A percentile compares a stretch with the other conserved stretches of the same genome.
These are phyloP conservation scores for Sorex fumeus DNA, from an alignment of 2,113 vertebrate species.

Conservation along the genomic window DNA sequence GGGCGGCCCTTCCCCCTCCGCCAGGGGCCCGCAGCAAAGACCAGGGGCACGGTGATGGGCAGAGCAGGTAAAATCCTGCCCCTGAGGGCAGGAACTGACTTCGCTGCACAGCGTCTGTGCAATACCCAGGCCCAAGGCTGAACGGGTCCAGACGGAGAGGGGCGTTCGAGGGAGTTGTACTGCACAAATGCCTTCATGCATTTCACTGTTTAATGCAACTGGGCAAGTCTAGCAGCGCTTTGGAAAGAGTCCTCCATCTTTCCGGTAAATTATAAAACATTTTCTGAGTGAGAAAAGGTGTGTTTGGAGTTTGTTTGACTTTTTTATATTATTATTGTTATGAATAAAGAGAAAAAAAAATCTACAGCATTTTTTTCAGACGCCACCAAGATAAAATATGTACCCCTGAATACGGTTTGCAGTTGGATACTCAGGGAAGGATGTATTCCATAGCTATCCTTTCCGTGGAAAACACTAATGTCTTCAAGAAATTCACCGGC, in stretches of 20 bases:
- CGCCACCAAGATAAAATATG: constrained; percentile 81
- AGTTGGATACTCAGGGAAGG: constrained; percentile 88
- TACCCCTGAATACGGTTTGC: constrained; percentile 84
- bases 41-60: not conserved
- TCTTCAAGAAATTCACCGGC: constrained; percentile 85
- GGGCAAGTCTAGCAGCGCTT: constrained; percentile 95
- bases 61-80: constrained; percentile 67
- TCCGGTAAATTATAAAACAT: constrained; percentile 88
- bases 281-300: constrained; percentile 89
- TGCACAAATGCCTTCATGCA: constrained; percentile 59
- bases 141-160: constrained; percentile 34
- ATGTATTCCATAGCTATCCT: constrained; percentile 82
- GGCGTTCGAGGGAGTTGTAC: constrained; percentile 46
- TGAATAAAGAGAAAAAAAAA: constrained; percentile 84
- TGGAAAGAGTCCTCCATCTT: constrained; percentile 93
- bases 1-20: not conserved
- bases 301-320: constrained; percentile 90
- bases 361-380: constrained; percentile 89
- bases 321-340: constrained; percentile 88
- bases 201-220: constrained; percentile 85
- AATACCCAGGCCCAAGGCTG: constrained; percentile 75
- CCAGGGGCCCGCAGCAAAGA: constrained; percentile 39
- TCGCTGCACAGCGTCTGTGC: constrained; percentile 70
- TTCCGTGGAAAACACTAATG: constrained; percentile 85
- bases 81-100: not conserved